phyloP scores from a whole-genome alignment of 2,888 invertebrate genomes.

The Limnephilus marmoratus region DNA sequence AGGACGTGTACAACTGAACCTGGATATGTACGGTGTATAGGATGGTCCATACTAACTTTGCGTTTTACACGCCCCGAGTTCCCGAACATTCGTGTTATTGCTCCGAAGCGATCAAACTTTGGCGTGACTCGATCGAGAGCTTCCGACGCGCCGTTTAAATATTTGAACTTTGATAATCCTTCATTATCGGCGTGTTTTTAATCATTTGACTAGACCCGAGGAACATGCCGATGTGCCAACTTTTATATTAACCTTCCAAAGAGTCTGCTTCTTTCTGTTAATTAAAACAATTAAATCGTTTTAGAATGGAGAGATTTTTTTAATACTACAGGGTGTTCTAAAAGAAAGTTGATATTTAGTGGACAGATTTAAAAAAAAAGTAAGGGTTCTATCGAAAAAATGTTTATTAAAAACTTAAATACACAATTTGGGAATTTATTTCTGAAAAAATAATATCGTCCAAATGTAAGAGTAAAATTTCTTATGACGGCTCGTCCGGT shows the following conservation, averaged over 20 bases:
- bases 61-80: not conserved
- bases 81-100: not conserved
- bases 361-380: too few relatives aligned
- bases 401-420: too few relatives aligned
- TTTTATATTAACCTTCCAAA: not conserved
- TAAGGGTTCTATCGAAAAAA: too few relatives aligned
- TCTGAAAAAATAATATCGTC: too few relatives aligned
- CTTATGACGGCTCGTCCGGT: too few relatives aligned
- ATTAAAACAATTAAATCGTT: not conserved
- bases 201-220: not conserved
- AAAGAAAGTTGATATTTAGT: too few relatives aligned
- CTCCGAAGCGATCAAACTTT: conserved; percentile 16
- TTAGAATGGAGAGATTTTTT: not conserved
- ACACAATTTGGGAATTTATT: too few relatives aligned
- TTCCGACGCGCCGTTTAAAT: not conserved
- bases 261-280: not conserved
- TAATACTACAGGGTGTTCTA: too few relatives aligned
- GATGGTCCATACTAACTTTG: not conserved
- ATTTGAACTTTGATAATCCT: not conserved
- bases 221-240: not conserved
- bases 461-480: too few relatives aligned
- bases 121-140: conserved; percentile 7
- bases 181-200: not conserved
- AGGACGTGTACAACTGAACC: not conserved
- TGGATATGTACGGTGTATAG: not conserved